phyloP scores from a whole-genome alignment of 1,140 invertebrate species.

The Coelopa frigida region DNA sequence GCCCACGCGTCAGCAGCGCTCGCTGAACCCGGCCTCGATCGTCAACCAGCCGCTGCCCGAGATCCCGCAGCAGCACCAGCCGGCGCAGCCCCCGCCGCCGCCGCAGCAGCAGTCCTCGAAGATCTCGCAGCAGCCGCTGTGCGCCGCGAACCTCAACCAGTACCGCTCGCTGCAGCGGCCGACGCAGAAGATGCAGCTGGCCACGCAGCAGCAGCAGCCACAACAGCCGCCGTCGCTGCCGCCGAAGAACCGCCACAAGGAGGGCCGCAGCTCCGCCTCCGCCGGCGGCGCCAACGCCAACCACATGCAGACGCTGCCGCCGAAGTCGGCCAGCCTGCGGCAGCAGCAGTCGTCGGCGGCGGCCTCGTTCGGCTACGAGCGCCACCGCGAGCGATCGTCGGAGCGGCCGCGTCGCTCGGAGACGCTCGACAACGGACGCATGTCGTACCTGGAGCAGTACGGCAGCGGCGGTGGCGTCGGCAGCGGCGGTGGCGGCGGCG shows the following conservation, averaged over 20 bases:
- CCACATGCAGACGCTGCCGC: conserved; percentile 37
- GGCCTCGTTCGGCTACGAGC: conserved; percentile 15
- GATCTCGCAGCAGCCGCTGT: conserved; percentile 39
- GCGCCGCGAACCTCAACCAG: conserved; percentile 38
- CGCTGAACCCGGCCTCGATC: conserved; percentile 38
- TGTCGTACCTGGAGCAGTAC: conserved; percentile 29
- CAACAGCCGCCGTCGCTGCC: conserved; percentile 35
- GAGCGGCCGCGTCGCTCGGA: conserved; percentile 28
- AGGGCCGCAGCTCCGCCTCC: conserved; percentile 13
- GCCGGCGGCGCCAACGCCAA: conserved; percentile 23
- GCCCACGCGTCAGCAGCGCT: conserved; percentile 16
- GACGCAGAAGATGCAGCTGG: conserved; percentile 17
- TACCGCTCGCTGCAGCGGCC: conserved; percentile 42
- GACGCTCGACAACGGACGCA: conserved; percentile 36
- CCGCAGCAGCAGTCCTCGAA: conserved; percentile 21
- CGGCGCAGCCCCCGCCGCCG: conserved; percentile 15
- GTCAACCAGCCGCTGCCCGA: conserved; percentile 43
- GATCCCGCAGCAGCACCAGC: conserved; percentile 26
- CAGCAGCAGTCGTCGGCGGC: conserved; percentile 25
- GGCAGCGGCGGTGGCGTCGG: conserved; percentile 5
- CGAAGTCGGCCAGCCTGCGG: conserved; percentile 29
- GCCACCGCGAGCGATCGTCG: conserved; percentile 13
- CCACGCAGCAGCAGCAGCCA: conserved; percentile 9
- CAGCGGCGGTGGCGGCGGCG: conserved; percentile 2
- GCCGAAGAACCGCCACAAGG: conserved; percentile 42